Evolutionary conservation across 2,888 invertebrate species (phyloP).

Genomic region (Aphelenchoides bicaudatus): DNA sequence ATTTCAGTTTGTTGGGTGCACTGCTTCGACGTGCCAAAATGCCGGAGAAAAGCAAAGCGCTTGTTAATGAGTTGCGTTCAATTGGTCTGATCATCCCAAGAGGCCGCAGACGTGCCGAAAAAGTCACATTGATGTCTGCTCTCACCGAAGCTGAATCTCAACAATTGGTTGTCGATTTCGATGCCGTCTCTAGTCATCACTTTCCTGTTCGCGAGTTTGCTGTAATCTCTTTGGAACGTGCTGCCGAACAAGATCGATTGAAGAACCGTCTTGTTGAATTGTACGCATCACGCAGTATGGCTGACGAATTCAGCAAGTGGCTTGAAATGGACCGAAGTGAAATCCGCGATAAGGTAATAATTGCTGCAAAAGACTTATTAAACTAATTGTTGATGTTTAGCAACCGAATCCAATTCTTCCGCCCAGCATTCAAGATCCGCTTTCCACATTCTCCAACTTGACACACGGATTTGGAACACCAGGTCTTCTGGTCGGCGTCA

Average conservation of each 20-base stretch:
- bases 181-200: constrained; percentile 25
- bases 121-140: constrained; percentile 39
- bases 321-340: constrained; percentile 31
- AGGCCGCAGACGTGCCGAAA: constrained; percentile 36
- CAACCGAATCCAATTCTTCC: constrained; percentile 31
- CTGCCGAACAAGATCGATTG: background rate
- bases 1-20: constrained; percentile 39
- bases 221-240: constrained; percentile 21
- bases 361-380: background rate
- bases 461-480: constrained; percentile 42
- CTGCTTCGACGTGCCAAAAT: constrained; percentile 40
- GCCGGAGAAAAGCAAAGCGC: constrained; percentile 42
- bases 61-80: constrained; percentile 34
- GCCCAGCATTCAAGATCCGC: constrained; percentile 36
- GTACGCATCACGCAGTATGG: constrained; percentile 15
- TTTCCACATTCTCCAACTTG: constrained; percentile 44
- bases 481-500: constrained; percentile 34
- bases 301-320: constrained; percentile 30
- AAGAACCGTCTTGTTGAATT: constrained; percentile 13
- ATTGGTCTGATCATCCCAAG: constrained; percentile 39
- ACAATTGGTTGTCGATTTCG: constrained; percentile 38
- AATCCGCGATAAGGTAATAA: constrained; percentile 6
- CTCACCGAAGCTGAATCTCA: constrained; percentile 39
- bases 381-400: constrained; percentile 21
- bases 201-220: constrained; percentile 34